Evolutionary conservation across 1,140 invertebrate species (phyloP), one percentile per base, ranked within the genome.

Genomic region (Pissodes strobi): DNA sequence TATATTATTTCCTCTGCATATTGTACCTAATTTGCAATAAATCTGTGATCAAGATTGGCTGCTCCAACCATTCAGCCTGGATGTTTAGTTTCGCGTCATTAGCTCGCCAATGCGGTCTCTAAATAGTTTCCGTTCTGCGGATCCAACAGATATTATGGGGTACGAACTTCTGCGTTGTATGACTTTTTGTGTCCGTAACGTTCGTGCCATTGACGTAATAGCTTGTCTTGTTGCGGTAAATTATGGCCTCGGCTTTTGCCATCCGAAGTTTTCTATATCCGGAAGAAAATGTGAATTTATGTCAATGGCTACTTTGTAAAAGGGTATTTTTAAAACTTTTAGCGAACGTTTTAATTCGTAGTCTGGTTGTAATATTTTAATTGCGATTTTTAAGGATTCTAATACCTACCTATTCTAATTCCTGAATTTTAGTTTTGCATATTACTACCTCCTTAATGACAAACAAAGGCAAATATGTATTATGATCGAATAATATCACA

Each of bases 101-200:
- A 69, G 70, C 45, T 67, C 65, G 38, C 49, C 60, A 66, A 53
- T 68, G 64, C 68, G 69, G 58, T 67, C 66, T 56, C 60, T 43
- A 63, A 66, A 71, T 67, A 65, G 70, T 69, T 71, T 71, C 70
- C 70, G 64, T 63, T 69, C 52, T 66, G 65, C 65, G 70, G 70
- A 64, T 66, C 62, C 62, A 51, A 49, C 62, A 49, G 56, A 69
- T 66, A 66, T 69, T 67, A 69, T 69, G 67, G 69, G 69, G 67
- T 64, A 69, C 64, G 51, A 69, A 69, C 64, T 69, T 69, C 70
- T 71, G 70, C 68, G 65, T 69, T 69, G 68, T 71, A 69, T 65
- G 70, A 71, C 70, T 71, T 71, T 67, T 63, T 68, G 69, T 71
- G 67, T 67, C 53, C 67, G 57, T 71, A 71, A 71, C 67, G 68